Evolutionary conservation across 37 sponge, comb jelly and placozoan genomes (phyloP).

Genomic region (Axinella damicornis): DNA sequence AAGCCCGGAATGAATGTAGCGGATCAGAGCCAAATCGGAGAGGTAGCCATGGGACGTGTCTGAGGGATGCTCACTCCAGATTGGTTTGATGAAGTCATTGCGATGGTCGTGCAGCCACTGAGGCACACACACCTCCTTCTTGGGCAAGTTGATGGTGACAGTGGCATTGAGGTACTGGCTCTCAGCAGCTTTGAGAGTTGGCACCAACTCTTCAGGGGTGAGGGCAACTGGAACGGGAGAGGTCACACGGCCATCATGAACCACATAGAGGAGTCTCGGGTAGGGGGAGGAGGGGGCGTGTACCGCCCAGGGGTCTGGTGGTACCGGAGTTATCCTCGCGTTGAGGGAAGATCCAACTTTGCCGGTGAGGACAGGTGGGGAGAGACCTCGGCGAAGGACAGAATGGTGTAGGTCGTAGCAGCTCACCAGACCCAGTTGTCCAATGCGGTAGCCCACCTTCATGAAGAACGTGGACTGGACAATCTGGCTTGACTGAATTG

Average conservation of each 20-base stretch:
- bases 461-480: slow-evolving; percentile 29
- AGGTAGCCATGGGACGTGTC: not conserved
- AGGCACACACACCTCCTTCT: slow-evolving; percentile 43
- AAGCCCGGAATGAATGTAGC: slow-evolving; percentile 26
- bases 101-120: slow-evolving; percentile 28
- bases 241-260: slow-evolving; percentile 49
- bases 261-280: slow-evolving; percentile 54
- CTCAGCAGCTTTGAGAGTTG: slow-evolving; percentile 27
- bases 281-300: slow-evolving; percentile 48
- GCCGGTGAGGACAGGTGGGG: slow-evolving; percentile 1
- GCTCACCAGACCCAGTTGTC: slow-evolving; percentile 82
- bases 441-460: slow-evolving; percentile 71
- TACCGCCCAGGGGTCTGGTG: slow-evolving; percentile 59
- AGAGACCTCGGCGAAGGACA: slow-evolving; percentile 46
- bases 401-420: slow-evolving; percentile 75
- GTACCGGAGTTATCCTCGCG: not conserved
- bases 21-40: slow-evolving; percentile 33
- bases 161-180: slow-evolving; percentile 13
- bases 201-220: slow-evolving; percentile 32
- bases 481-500: slow-evolving; percentile 23
- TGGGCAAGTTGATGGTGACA: slow-evolving; percentile 32
- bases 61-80: not conserved
- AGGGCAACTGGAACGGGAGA: slow-evolving; percentile 62
- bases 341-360: not conserved
- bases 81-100: slow-evolving; percentile 15